Percentiles rank a stretch among this genome's conserved stretches.
Conservation (phyloP, 2,113 vertebrate species). For the Delphinus delphis region DNA sequence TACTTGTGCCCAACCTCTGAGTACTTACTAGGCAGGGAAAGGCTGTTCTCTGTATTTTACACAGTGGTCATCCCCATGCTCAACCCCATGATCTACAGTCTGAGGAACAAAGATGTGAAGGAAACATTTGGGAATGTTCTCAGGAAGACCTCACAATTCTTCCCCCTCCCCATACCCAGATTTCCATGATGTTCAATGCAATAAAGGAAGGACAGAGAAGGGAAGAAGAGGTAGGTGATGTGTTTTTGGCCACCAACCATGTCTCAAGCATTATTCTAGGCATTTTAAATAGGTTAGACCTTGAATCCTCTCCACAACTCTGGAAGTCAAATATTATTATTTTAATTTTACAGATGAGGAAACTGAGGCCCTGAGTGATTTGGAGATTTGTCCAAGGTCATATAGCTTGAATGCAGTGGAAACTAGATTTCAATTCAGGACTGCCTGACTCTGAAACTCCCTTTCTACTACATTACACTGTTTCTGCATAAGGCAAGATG, state of each 20-base stretch:
- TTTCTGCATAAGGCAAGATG: not conserved
- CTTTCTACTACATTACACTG: not conserved
- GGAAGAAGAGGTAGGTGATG: not conserved
- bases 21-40: not conserved
- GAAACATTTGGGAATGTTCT: not conserved
- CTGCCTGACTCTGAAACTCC: not conserved
- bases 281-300: not conserved
- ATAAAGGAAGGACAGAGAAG: not conserved
- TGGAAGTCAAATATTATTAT: not conserved
- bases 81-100: slow-evolving; percentile 46
- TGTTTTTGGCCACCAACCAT: not conserved
- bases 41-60: slow-evolving; percentile 27
- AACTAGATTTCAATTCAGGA: not conserved
- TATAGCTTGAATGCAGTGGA: not conserved
- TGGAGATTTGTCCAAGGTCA: not conserved
- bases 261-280: not conserved
- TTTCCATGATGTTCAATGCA: not conserved
- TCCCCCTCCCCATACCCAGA: not conserved
- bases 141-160: not conserved
- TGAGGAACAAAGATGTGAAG: slow-evolving; percentile 67
- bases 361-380: not conserved
- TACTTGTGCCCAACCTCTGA: slow-evolving; percentile 27
- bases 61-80: not conserved
- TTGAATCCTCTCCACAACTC: not conserved
- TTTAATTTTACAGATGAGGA: not conserved